Evolutionary conservation across 2,113 vertebrate genomes (phyloP), one percentile per base, ranked within the genome.

Genomic region (Halcyon senegalensis): DNA sequence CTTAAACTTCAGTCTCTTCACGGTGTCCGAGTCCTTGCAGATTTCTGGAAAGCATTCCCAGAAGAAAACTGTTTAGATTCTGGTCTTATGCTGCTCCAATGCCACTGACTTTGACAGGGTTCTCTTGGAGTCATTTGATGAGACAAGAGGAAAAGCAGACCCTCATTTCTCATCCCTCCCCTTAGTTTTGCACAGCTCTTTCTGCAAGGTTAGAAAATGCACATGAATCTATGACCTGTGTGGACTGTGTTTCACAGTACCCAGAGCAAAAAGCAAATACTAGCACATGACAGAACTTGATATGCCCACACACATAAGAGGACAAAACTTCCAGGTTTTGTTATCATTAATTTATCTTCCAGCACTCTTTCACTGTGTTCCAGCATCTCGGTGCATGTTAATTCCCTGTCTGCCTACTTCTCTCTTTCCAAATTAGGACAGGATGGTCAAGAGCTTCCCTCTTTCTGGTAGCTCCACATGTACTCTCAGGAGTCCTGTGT

Each of bases 1-100:
- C 68, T 82, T 92, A 68, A 89, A 70, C 88, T 96, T 96, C 96
- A 95, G 0, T 90, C 87, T 91, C 60, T 77, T 46, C 35, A 14
- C 48, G 77, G 56, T 53, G 53, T 25, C n/a, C 67, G 16, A 74
- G 69, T 82, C 60, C 74, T 89, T 76, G 46, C 84, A 41, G 41
- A 63, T 63, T 88, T 80, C 76, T 69, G 35, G 56, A 87, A 93
- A 85, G 18, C 37, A 43, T 6, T 81, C 24, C 35, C 27, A 44
- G 30, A 63, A 74, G 18, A 83, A 95, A 89, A 72, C 14, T 19
- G 10, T 72, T 94, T 48, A 74, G 24, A 30, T 74, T 43, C 50
- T 78, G 30, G 25, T 81, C 35, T 90, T 60, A 39, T 1, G 23
- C 50, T 70, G 17, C 56, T 76, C 31, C 44, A 50, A 21, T 25